Evolutionary conservation across 2,797 vertebrate species (phyloP), one percentile per base, ranked within the genome.

Genomic region (Corythornis leucogaster): DNA sequence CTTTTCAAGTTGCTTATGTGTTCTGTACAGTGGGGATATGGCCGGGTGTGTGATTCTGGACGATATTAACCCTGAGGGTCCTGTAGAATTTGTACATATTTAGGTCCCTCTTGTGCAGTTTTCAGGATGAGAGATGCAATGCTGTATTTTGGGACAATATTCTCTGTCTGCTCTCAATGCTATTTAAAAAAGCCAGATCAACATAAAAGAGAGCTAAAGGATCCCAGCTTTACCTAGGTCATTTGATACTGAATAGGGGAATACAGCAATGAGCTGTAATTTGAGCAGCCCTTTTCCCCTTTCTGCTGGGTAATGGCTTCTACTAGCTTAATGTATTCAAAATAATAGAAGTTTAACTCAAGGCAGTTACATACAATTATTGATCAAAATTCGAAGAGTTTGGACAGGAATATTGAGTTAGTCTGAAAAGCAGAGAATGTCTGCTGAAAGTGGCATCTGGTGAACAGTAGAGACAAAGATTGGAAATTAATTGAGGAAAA

Each of bases 311-410:
- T 86, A 91, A 94, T 81, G 80, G 71, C 77, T 92, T 89, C 79
- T 84, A 31, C 77, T 80, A 7, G 46, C 75, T 91, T 87, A 89
- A 94, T 89, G 69, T 93, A 94, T 94, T 93, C 89, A 55, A 79
- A 80, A 61, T 63, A 87, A 81, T 87, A 42, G 78, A 88, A 93
- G 69, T 89, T 89, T 83, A 83, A 83, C 85, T 93, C 40, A 28
- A 58, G 55, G 33, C 40, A 48, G 76, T 89, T 88, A 58, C 46
- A 69, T 83, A 35, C 83, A 96, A 87, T 90, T 87, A 87, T 94
- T 85, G 79, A 78, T 89, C 90, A 83, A 85, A 93, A 83, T 80
- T 71, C 84, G 31, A 87, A 83, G 79, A 91, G 59, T 82, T 93
- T 78, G 68, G 43, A 7, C 19, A 24, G 76, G 31, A 86, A 46